Evolutionary conservation across 2,113 vertebrate genomes (phyloP), one percentile per base, ranked within the genome.

Genomic region (Rhegmatorhina hoffmannsi): DNA sequence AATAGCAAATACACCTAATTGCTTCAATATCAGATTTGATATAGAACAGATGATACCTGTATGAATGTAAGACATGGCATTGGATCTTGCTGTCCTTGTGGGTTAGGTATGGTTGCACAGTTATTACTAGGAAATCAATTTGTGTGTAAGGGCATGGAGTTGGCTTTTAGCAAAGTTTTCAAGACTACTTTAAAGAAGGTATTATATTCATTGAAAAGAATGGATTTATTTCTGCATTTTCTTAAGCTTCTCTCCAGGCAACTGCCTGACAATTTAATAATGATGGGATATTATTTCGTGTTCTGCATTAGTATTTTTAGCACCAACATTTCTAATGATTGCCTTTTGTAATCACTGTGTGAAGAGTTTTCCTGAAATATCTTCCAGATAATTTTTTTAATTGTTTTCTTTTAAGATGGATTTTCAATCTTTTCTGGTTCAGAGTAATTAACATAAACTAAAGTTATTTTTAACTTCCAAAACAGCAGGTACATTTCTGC

Each of bases 271-370:
- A 87, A 44, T 87, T 95, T 58, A 90, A 93, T 95, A 93, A 87
- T 77, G 26, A 84, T 75, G 21, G 18, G 33, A 79, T 92, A 89
- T 82, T 90, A 87, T 89, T 95, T 94, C 25, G 49, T 81, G 47
- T 52, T 90, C 64, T 87, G 18, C 47, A 87, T 87, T 90, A 90
- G 80, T 96, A 92, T 92, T 96, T 95, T 95, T 96, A 92, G 76
- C 44, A 89, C 33, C 19, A 78, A 14, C 17, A 31, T 76, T 95
- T 93, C 29, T 67, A 90, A 67, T 89, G 9, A 75, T 83, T 79
- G 52, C 34, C 63, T 79, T 91, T 85, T 70, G 36, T 92, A 94
- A 86, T 92, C 15, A 52, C 16, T 11, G 10, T 67, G 7, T 75
- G 44, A 94, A 67, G 20, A 81, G 46, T 62, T 89, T 89, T 84